phyloP scores from a whole-genome alignment of 2,888 invertebrate genomes.

The Plebejus anna region DNA sequence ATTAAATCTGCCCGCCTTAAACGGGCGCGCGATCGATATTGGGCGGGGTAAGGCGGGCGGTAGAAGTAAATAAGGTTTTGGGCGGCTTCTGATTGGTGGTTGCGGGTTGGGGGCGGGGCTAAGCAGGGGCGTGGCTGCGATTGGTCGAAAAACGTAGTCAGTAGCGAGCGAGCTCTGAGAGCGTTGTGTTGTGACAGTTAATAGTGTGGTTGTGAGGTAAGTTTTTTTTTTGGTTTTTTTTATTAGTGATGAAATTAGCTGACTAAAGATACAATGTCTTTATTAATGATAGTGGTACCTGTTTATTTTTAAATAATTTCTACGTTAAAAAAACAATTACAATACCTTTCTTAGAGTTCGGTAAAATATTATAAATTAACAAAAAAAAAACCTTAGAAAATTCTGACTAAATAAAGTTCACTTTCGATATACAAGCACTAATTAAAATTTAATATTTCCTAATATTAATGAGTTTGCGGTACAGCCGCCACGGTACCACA shows the following conservation, averaged over 20 bases:
- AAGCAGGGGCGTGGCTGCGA: constrained; percentile 31
- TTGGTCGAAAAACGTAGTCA: constrained; percentile 30
- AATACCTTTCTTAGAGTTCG: too few species aligned
- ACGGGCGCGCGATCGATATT: constrained; percentile 76
- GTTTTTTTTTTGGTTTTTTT: not conserved
- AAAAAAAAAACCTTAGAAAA: too few species aligned
- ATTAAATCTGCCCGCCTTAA: constrained; percentile 76
- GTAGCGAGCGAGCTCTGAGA: constrained; percentile 21
- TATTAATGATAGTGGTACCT: too few species aligned
- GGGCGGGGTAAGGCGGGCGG: constrained; percentile 63
- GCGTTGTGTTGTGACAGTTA: constrained; percentile 38
- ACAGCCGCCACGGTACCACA: too few species aligned
- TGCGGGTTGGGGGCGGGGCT: constrained; percentile 42
- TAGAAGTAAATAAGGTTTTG: constrained; percentile 72
- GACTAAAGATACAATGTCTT: too few species aligned
- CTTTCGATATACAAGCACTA: too few species aligned
- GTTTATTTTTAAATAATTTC: too few species aligned
- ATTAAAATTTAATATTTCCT: too few species aligned
- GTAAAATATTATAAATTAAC: too few species aligned
- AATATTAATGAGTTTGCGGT: too few species aligned
- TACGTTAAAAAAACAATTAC: too few species aligned
- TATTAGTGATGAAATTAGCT: not conserved
- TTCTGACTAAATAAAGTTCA: too few species aligned
- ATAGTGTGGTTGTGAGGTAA: constrained; percentile 32
- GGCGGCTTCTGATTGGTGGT: constrained; percentile 49